Conservation (phyloP, 2,888 invertebrate genomes). For the Ichneumon xanthorius region DNA sequence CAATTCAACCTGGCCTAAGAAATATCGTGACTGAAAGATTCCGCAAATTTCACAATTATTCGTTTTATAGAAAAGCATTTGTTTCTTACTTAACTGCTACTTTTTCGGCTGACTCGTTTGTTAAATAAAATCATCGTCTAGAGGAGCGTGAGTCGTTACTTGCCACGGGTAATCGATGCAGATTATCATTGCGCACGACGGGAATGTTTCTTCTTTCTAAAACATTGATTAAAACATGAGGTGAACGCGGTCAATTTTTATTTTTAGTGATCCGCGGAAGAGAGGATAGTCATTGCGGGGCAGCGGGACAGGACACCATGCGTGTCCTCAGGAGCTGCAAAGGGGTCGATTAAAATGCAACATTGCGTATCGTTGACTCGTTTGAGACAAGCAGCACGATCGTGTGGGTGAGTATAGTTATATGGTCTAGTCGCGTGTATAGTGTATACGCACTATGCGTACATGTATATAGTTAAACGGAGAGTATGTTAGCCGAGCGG, state of each 20-base stretch:
- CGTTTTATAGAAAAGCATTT: not conserved
- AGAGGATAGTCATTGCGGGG: slow-evolving; percentile 44
- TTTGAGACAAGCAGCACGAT: slow-evolving; percentile 38
- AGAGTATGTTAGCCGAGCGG: slow-evolving; percentile 25
- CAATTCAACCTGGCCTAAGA: no score
- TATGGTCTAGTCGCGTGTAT: no score
- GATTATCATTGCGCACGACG: not conserved
- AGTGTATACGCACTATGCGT: not conserved
- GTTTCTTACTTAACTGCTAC: not conserved
- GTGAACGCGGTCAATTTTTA: slow-evolving; percentile 46
- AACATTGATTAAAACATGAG: slow-evolving; percentile 45
- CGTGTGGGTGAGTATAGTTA: slow-evolving; percentile 39
- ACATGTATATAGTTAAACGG: slow-evolving; percentile 24
- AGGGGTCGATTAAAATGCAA: slow-evolving; percentile 55
- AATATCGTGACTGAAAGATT: no score
- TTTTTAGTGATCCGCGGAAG: slow-evolving; percentile 12
- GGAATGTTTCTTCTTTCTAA: slow-evolving; percentile 20
- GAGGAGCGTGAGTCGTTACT: slow-evolving; percentile 6
- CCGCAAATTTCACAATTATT: no score
- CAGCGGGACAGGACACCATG: not conserved
- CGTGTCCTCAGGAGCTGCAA: slow-evolving; percentile 15
- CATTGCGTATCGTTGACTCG: slow-evolving; percentile 47
- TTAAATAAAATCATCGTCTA: not conserved
- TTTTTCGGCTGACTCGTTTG: not conserved
- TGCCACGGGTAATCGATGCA: not conserved